These are phyloP conservation scores for Andrena bucephala DNA, from an alignment of 2,888 invertebrate genomes.

Conservation along the genomic window DNA sequence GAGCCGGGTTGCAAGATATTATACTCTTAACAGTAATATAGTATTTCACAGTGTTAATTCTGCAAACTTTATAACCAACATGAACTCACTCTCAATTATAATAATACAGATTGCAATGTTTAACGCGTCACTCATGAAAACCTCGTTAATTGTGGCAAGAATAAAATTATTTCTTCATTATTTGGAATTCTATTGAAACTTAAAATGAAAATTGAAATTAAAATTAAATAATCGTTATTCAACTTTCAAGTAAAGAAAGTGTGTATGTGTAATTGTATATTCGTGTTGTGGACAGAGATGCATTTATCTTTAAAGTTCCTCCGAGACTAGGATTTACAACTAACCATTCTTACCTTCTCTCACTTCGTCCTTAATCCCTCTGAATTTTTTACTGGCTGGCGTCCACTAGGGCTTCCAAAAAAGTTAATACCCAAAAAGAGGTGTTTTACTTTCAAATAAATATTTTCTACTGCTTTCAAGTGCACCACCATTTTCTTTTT, in stretches of 20 bases:
- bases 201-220: rapidly evolving
- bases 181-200: background rate
- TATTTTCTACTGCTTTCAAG: background rate
- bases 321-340: constrained; percentile 46
- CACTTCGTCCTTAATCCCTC: constrained; percentile 47
- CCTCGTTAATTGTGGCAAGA: background rate
- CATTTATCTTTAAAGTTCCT: constrained; percentile 20
- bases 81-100: background rate
- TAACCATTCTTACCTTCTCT: constrained; percentile 31
- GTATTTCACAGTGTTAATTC: constrained; percentile 10
- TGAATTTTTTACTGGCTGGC: constrained; percentile 50
- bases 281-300: background rate
- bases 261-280: constrained; percentile 1
- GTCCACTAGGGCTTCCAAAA: constrained; percentile 13
- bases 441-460: constrained; percentile 31
- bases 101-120: background rate
- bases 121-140: background rate
- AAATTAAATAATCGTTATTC: background rate
- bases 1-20: constrained; percentile 34
- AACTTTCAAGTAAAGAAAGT: background rate
- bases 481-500: background rate
- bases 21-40: constrained; percentile 6
- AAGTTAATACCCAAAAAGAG: constrained; percentile 25
- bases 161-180: background rate
- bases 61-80: constrained; percentile 1